Evolutionary conservation across 2,888 invertebrate species (phyloP).

Genomic region (Ophraella communa): DNA sequence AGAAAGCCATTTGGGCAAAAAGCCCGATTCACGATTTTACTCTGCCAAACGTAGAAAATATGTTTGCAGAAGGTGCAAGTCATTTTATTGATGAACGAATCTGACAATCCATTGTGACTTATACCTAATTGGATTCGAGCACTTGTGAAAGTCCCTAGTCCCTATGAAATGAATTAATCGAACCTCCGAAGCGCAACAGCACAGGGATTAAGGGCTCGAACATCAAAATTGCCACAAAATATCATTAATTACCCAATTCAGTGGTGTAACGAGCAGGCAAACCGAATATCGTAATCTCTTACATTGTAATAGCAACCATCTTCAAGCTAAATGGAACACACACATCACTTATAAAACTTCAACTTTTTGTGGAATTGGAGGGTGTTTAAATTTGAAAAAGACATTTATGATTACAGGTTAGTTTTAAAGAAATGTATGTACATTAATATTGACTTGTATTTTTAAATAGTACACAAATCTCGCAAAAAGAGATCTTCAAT

Average conservation of each 20-base stretch:
- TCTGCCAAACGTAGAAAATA: conserved; percentile 48
- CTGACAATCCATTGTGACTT: conserved; percentile 53
- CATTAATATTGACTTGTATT: no score
- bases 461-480: no score
- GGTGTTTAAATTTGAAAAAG: no score
- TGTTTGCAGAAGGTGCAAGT: conserved; percentile 42
- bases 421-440: no score
- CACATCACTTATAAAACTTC: no score
- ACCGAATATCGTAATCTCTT: background rate
- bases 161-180: conserved; percentile 55
- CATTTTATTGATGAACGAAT: conserved; percentile 42
- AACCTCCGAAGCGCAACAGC: conserved; percentile 49
- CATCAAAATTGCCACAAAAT: conserved; percentile 55
- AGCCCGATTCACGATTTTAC: conserved; percentile 48
- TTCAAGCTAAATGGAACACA: background rate
- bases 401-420: no score
- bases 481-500: no score
- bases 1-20: conserved; percentile 42
- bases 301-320: background rate
- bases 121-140: conserved; percentile 57
- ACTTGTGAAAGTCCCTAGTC: conserved; percentile 44
- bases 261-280: conserved; percentile 7
- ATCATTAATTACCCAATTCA: conserved; percentile 52
- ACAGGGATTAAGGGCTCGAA: conserved; percentile 46
- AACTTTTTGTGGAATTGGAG: no score